Conservation (phyloP, 2,797 vertebrate species). For the Pseudotriccus pelzelni region DNA sequence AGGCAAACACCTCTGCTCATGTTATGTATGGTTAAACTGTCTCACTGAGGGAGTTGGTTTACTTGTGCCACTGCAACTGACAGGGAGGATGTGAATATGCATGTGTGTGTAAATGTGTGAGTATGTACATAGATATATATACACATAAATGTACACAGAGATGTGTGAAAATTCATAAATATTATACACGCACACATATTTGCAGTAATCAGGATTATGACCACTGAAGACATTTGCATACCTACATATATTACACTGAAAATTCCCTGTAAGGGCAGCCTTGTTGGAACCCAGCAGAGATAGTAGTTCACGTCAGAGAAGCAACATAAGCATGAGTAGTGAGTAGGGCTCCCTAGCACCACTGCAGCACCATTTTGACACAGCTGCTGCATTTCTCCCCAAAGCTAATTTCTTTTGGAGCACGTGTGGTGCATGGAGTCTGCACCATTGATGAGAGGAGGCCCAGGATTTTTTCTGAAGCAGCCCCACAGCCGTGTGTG, state of each 20-base stretch:
- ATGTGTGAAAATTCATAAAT: background rate
- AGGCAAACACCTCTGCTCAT: background rate
- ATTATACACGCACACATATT: no score
- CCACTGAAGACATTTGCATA: background rate
- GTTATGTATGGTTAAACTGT: background rate
- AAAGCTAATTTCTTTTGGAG: background rate
- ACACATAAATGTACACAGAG: background rate
- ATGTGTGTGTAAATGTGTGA: background rate
- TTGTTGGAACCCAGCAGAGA: background rate
- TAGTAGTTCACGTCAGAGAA: background rate
- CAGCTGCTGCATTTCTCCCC: background rate
- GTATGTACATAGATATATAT: background rate
- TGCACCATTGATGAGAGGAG: background rate
- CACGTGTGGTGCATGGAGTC: accelerated
- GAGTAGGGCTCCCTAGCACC: background rate
- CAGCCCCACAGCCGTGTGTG: background rate
- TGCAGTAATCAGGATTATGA: background rate
- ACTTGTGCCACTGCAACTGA: background rate
- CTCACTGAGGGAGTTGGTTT: background rate
- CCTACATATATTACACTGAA: background rate
- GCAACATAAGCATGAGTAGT: background rate
- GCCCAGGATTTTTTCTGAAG: background rate
- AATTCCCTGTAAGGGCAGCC: background rate
- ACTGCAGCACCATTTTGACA: background rate
- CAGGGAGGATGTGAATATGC: background rate